Percentiles rank a stretch among this genome's conserved stretches.
Evolutionary conservation across 2,113 vertebrate genomes (phyloP).

Genomic region (Notechis scutatus): DNA sequence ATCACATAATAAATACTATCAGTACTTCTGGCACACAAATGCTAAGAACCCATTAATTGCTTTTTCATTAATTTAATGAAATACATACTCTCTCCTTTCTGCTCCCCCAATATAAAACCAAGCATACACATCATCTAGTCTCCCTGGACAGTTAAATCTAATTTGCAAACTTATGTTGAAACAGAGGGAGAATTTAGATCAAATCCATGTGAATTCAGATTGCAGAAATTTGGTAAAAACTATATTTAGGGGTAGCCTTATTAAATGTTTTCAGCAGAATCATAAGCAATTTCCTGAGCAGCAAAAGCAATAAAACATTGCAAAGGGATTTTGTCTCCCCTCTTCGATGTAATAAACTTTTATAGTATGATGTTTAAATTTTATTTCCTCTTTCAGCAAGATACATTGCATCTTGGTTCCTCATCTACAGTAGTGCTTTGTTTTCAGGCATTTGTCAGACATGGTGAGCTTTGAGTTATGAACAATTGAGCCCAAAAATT

Average conservation of each 20-base stretch:
- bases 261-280: background rate
- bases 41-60: background rate
- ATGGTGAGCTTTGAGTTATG: background rate
- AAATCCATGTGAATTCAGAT: background rate
- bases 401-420: background rate
- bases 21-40: background rate
- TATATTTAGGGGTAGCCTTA: background rate
- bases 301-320: background rate
- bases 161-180: background rate
- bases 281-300: background rate
- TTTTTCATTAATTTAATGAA: background rate
- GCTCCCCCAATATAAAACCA: background rate
- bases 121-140: background rate
- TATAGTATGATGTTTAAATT: background rate
- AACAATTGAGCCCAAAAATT: background rate
- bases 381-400: background rate
- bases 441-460: background rate
- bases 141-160: background rate
- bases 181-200: background rate
- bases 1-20: background rate
- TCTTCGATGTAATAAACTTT: background rate
- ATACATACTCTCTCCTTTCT: background rate
- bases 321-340: background rate
- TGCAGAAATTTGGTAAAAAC: background rate
- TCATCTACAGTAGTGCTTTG: background rate